Evolutionary conservation across 2,797 vertebrate genomes (phyloP).

Genomic region (Scarus forsteni): DNA sequence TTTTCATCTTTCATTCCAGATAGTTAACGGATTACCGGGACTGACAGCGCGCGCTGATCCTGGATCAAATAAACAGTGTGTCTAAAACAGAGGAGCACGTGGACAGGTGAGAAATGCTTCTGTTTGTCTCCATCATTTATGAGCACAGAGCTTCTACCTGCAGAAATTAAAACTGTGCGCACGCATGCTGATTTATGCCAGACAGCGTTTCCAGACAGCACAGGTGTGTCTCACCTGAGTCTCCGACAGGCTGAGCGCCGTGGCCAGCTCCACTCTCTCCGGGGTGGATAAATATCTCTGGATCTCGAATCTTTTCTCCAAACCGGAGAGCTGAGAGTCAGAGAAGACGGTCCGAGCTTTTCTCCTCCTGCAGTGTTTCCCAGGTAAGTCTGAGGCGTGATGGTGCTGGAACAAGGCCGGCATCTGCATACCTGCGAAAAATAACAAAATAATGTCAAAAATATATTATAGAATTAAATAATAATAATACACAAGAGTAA

Average conservation of each 20-base stretch:
- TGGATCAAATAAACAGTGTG: no score
- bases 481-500: no score
- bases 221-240: conserved; percentile 90
- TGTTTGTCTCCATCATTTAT: no score
- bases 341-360: conserved; percentile 98
- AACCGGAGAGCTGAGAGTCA: conserved; percentile 95
- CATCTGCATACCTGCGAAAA: conserved; percentile 90
- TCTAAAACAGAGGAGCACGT: no score
- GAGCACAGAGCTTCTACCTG: no score
- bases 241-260: conserved; percentile 97
- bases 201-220: no score
- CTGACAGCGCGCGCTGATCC: no score
- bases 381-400: conserved; percentile 87
- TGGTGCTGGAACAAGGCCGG: conserved; percentile 95
- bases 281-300: conserved; percentile 97
- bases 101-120: no score
- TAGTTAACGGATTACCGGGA: no score
- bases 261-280: conserved; percentile 96
- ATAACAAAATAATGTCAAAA: fast-evolving
- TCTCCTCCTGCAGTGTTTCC: conserved; percentile 95
- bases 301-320: conserved; percentile 97
- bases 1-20: no score
- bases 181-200: no score
- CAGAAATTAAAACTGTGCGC: no score
- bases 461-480: background rate